A percentile compares a stretch with the other conserved stretches of the same genome.
These are phyloP conservation scores for Ceratitis capitata DNA, from an alignment of 1,140 invertebrate genomes.

Conservation along the genomic window DNA sequence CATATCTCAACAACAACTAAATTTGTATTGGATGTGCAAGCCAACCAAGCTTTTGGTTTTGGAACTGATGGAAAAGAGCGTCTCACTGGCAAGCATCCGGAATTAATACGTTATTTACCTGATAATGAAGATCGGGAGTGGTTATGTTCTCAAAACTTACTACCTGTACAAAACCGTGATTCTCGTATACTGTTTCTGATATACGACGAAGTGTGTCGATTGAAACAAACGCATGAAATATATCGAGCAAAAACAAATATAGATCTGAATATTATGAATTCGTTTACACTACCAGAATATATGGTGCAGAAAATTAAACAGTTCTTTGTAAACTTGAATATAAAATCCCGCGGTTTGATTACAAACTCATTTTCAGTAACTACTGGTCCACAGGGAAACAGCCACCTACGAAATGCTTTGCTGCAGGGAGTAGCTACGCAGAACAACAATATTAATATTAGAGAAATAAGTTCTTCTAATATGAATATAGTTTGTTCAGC, in stretches of 20 bases:
- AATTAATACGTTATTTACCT: slow-evolving; percentile 61
- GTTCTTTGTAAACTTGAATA: slow-evolving; percentile 62
- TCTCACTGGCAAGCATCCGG: slow-evolving; percentile 62
- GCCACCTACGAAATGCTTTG: slow-evolving; percentile 53
- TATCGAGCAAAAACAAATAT: slow-evolving; percentile 56
- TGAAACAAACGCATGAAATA: slow-evolving; percentile 56
- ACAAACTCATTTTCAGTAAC: slow-evolving; percentile 58
- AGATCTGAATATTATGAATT: slow-evolving; percentile 57
- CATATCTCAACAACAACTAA: slow-evolving; percentile 59
- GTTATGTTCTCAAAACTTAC: slow-evolving; percentile 57
- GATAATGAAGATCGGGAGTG: slow-evolving; percentile 62
- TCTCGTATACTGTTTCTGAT: slow-evolving; percentile 62
- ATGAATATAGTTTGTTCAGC: slow-evolving; percentile 40
- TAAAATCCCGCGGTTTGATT: slow-evolving; percentile 62
- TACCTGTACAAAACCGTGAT: slow-evolving; percentile 56
- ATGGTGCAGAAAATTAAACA: slow-evolving; percentile 63
- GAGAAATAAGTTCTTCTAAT: slow-evolving; percentile 41
- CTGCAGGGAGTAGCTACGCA: slow-evolving; percentile 44
- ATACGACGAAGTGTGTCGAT: slow-evolving; percentile 58
- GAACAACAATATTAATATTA: slow-evolving; percentile 28
- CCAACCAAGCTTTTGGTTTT: slow-evolving; percentile 62
- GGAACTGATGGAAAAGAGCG: slow-evolving; percentile 60
- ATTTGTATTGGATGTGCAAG: slow-evolving; percentile 62
- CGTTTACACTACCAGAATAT: slow-evolving; percentile 57
- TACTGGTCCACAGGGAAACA: slow-evolving; percentile 46